Evolutionary conservation across 2,888 invertebrate species (phyloP).

Genomic region (Baronia brevicornis): DNA sequence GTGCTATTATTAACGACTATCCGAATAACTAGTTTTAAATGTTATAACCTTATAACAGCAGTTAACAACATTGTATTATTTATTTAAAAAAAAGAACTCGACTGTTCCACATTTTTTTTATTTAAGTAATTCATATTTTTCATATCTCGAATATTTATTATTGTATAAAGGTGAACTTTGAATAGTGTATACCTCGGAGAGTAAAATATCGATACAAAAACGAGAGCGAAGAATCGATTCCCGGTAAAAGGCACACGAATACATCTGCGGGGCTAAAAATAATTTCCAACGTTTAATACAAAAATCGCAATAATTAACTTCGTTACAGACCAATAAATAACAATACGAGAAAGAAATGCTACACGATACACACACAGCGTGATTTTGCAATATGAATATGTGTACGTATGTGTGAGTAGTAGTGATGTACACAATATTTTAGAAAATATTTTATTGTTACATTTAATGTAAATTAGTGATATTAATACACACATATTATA

Average conservation of each 20-base stretch:
- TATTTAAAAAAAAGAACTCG: neutral
- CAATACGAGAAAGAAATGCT: constrained; percentile 73
- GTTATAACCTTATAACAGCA: constrained; percentile 4
- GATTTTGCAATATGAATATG: constrained; percentile 9
- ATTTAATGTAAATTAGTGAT: constrained; percentile 1
- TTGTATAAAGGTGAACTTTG: constrained; percentile 15
- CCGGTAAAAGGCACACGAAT: constrained; percentile 51
- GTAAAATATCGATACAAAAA: constrained; percentile 33
- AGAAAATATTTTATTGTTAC: constrained; percentile 10
- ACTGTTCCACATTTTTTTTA: constrained; percentile 6
- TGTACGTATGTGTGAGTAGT: constrained; percentile 16
- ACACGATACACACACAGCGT: constrained; percentile 47
- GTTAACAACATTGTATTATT: constrained; percentile 6
- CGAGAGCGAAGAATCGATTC: constrained; percentile 34
- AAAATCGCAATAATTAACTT: constrained; percentile 76
- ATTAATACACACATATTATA: neutral
- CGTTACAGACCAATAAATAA: constrained; percentile 75
- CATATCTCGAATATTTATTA: constrained; percentile 14
- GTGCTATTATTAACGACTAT: too few species aligned
- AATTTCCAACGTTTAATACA: constrained; percentile 75
- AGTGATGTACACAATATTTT: constrained; percentile 21
- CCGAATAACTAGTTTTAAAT: too few species aligned
- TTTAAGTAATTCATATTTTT: constrained; percentile 10
- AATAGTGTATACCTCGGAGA: constrained; percentile 30
- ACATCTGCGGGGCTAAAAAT: constrained; percentile 67